Evolutionary conservation across 2,797 vertebrate genomes (phyloP).

Genomic region (Pachyuromys duprasi): DNA sequence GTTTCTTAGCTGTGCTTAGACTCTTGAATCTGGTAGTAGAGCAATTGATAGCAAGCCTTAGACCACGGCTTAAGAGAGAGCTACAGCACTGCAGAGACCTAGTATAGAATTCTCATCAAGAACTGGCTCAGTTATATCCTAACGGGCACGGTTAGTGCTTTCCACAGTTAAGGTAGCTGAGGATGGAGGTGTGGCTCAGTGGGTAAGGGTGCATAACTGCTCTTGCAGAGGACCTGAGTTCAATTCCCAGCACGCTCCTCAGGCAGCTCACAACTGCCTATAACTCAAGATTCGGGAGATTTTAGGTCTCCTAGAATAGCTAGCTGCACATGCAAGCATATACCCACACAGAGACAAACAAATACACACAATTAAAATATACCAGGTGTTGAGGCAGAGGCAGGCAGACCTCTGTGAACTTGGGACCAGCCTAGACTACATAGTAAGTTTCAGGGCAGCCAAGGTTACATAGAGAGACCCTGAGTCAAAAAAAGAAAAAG

Average conservation of each 20-base stretch:
- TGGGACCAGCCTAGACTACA: neutral
- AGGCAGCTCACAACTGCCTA: neutral
- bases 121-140: neutral
- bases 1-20: neutral
- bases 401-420: neutral
- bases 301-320: neutral
- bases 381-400: neutral
- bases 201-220: neutral
- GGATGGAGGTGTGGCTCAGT: neutral
- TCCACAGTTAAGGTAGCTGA: neutral
- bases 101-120: conserved; percentile 1
- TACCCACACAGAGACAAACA: neutral
- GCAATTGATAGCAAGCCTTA: neutral
- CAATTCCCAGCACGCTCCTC: neutral
- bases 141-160: neutral
- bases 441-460: neutral
- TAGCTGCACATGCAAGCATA: neutral
- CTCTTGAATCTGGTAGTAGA: neutral
- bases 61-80: neutral
- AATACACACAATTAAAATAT: neutral
- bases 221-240: neutral
- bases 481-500: neutral
- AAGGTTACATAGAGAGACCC: neutral
- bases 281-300: neutral
- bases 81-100: neutral